Evolutionary conservation across 2,888 invertebrate genomes (phyloP), one percentile per base, ranked within the genome.

Genomic region (Acanthopleura granulata): DNA sequence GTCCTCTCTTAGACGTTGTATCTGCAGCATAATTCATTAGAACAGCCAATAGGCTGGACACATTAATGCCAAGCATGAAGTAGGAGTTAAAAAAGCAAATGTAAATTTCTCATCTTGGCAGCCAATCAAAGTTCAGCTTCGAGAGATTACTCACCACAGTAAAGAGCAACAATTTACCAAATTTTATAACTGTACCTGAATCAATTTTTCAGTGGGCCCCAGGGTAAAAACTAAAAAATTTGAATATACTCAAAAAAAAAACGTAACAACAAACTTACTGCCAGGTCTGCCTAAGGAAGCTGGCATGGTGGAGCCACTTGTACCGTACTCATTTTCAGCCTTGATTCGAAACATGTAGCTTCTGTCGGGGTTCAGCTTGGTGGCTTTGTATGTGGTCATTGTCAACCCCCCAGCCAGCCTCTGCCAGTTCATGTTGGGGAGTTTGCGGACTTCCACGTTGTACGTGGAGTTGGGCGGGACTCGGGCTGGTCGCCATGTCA

Each of bases 291-390:
- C 57, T 30, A 75, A 16, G 15, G 72, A 51, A 1, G 61, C 75
- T 62, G 75, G 75, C 61, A 75, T 71, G 25, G 62, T 72, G 62
- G 98, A 97, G 89, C 98, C 98, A 90, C 97, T 97, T 80, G 97
- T 94, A 71, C 98, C 98, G 90, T 95, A 96, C 90, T 96, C 95
- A 91, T 98, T 99, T 89, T 97, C 97, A 3, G 98, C 98, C 49
- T 98, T 93, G 50, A 98, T 94, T 78, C 98, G 93, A 92, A 98
- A 97, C 91, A 95, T 95, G 92, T 99, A 99, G 91, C 98, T 98
- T 81, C 96, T 93, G 92, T 96, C 96, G 0, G 98, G 96, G 87
- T 96, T 95, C 78, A 99, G 85, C 70, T 88, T 86, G 6, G 86
- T 83, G 75, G 89, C 81, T 62, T 85, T 84, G 73, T 84, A 85